Evolutionary conservation across 2,888 invertebrate genomes (phyloP).

Genomic region (Amphipoea oculea): DNA sequence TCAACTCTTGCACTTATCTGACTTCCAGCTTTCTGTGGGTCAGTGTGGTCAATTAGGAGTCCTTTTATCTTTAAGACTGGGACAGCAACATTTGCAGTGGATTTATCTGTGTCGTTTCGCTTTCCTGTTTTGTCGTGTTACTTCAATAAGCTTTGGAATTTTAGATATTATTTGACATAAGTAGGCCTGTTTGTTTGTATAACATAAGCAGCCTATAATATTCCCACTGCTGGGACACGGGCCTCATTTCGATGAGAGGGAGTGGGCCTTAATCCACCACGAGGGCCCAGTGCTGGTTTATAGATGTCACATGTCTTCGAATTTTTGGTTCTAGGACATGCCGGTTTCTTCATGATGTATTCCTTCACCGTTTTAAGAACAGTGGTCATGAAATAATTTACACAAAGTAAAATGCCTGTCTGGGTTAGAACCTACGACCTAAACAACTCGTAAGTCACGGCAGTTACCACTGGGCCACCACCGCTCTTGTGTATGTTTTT

Average conservation of each 20-base stretch:
- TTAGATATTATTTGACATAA: background rate
- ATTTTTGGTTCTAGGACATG: background rate
- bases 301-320: background rate
- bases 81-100: conserved; percentile 28
- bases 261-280: background rate
- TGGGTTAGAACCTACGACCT: background rate
- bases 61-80: conserved; percentile 45
- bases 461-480: background rate
- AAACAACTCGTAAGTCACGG: too few species aligned
- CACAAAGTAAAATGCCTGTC: background rate
- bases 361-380: background rate
- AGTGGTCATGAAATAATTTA: background rate
- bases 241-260: too few species aligned
- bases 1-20: conserved; percentile 61
- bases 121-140: conserved; percentile 19
- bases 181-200: background rate
- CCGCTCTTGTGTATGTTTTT: background rate
- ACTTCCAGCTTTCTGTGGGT: conserved; percentile 55
- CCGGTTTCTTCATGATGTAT: background rate
- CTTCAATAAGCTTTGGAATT: background rate
- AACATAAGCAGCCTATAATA: background rate
- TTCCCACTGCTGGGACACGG: too few species aligned
- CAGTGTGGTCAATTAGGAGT: conserved; percentile 54
- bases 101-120: conserved; percentile 28
- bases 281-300: background rate